phyloP scores from a whole-genome alignment of 2,113 vertebrate genomes.

The Vanacampus margaritifer region DNA sequence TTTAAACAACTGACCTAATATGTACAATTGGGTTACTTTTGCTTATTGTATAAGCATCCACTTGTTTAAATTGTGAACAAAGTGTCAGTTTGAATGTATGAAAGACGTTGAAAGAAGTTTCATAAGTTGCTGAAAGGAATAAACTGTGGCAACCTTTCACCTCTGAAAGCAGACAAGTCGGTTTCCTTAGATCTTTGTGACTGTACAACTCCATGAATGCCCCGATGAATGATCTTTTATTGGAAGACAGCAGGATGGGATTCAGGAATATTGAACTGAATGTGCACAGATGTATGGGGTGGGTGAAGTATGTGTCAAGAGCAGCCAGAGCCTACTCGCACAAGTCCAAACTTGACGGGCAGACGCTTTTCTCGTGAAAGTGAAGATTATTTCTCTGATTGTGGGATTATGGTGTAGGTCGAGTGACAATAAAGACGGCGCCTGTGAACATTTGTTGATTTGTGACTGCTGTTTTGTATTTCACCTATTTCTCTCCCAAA shows the following conservation, averaged over 20 bases:
- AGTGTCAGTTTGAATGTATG: background rate
- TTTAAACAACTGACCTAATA: slow-evolving; percentile 5
- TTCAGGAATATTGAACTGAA: slow-evolving; percentile 15
- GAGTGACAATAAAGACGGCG: background rate
- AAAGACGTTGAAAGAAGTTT: slow-evolving; percentile 7
- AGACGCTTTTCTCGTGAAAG: slow-evolving; percentile 13
- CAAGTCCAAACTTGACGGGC: slow-evolving; percentile 34
- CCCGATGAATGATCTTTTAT: slow-evolving; percentile 23
- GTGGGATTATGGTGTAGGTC: background rate
- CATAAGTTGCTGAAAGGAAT: background rate
- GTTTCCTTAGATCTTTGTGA: slow-evolving; percentile 21
- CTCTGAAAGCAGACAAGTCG: slow-evolving; percentile 15
- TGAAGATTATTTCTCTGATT: slow-evolving; percentile 3
- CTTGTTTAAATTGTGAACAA: background rate
- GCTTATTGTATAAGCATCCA: background rate
- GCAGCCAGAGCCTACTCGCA: slow-evolving; percentile 9
- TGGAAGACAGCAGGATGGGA: slow-evolving; percentile 27
- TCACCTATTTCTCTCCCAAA: background rate
- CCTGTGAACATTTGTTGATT: slow-evolving; percentile 8
- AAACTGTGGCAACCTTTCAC: slow-evolving; percentile 21
- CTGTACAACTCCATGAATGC: slow-evolving; percentile 11
- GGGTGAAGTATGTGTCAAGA: slow-evolving; percentile 33
- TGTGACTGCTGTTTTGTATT: background rate
- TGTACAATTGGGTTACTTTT: background rate
- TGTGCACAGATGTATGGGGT: slow-evolving; percentile 38